phyloP scores from a whole-genome alignment of 2,113 vertebrate species.

The Cinclus mexicanus region DNA sequence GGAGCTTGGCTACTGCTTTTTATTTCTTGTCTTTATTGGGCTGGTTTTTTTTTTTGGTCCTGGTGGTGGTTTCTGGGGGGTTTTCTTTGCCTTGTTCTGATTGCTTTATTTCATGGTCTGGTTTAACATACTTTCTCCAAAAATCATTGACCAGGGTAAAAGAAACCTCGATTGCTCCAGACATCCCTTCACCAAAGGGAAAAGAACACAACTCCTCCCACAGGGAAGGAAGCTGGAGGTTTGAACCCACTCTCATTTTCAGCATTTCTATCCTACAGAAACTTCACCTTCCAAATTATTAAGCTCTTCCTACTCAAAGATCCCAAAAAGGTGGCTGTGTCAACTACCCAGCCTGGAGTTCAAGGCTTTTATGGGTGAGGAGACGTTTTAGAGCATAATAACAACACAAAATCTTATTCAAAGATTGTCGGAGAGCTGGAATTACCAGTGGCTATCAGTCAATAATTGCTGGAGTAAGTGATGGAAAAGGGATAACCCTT shows the following conservation, averaged over 20 bases:
- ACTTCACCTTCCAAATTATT: neutral
- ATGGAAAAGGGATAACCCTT: conserved; percentile 38
- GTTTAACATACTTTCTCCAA: neutral
- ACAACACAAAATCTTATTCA: conserved; percentile 28
- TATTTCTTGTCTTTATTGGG: too few relatives aligned
- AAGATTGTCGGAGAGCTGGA: neutral
- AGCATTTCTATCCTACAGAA: neutral
- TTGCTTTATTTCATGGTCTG: neutral
- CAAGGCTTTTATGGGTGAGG: neutral
- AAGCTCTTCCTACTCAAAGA: neutral
- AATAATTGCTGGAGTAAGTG: conserved; percentile 45
- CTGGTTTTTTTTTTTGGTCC: rapidly evolving
- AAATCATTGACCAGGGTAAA: neutral
- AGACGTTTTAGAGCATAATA: neutral
- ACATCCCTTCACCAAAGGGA: neutral
- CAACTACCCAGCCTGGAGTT: neutral
- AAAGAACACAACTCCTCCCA: rapidly evolving
- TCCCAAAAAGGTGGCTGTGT: neutral
- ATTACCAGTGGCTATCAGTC: conserved; percentile 47
- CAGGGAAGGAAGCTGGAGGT: neutral
- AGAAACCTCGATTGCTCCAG: neutral
- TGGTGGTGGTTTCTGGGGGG: neutral
- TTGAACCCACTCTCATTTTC: neutral
- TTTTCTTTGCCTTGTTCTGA: neutral
- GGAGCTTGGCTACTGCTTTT: neutral